phyloP scores from a whole-genome alignment of 2,797 vertebrate species.

The Mormyrops boulengeri region DNA sequence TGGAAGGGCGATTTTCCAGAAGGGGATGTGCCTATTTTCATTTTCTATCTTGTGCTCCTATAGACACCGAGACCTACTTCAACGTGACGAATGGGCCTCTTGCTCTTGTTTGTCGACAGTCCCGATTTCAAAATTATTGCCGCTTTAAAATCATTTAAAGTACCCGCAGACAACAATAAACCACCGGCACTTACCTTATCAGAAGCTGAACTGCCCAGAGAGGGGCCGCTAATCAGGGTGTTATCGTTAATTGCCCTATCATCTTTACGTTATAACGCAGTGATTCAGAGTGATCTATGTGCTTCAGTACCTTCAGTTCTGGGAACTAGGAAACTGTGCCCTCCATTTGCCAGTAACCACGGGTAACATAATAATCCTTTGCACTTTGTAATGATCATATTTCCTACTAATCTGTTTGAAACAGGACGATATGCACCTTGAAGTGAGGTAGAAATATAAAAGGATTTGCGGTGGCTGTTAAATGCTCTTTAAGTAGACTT shows the following conservation, averaged over 20 bases:
- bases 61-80: background rate
- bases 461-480: conserved; percentile 9
- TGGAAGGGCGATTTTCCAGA: background rate
- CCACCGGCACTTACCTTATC: background rate
- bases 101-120: conserved; percentile 18
- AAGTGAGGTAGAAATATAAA: conserved; percentile 11
- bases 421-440: conserved; percentile 9
- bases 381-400: conserved; percentile 17
- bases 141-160: conserved; percentile 18
- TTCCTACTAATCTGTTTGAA: conserved; percentile 16
- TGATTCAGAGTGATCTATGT: background rate
- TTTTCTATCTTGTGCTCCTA: background rate
- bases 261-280: background rate
- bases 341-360: conserved; percentile 13
- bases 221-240: background rate
- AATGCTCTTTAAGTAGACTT: conserved; percentile 17
- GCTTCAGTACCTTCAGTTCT: conserved; percentile 11
- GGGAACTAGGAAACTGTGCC: conserved; percentile 7
- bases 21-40: background rate
- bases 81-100: conserved; percentile 25
- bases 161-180: conserved; percentile 6
- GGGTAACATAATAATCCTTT: conserved; percentile 17
- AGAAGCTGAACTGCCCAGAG: background rate
- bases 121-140: conserved; percentile 25
- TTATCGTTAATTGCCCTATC: conserved; percentile 3